Conservation (phyloP, 2,888 invertebrate genomes). For the Isotomurus palustris region DNA sequence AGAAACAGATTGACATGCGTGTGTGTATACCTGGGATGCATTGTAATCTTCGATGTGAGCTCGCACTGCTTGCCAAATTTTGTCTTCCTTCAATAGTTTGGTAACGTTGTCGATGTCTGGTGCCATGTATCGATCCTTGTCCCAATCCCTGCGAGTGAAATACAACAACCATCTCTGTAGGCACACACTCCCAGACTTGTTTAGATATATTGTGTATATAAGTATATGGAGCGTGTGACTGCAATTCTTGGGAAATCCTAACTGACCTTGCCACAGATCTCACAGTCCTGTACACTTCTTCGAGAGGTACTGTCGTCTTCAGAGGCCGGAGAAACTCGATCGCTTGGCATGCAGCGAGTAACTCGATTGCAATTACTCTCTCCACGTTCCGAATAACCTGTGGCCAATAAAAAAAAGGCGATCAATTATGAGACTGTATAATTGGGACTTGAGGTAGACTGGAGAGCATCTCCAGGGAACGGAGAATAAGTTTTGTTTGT, state of each 20-base stretch:
- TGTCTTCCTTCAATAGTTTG: slow-evolving; percentile 53
- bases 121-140: slow-evolving; percentile 61
- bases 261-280: slow-evolving; percentile 54
- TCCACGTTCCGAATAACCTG: slow-evolving; percentile 56
- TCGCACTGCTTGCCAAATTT: slow-evolving; percentile 57
- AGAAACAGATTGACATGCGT: slow-evolving; percentile 1
- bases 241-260: too few species aligned
- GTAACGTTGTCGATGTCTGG: slow-evolving; percentile 61
- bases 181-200: background rate
- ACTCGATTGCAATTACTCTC: slow-evolving; percentile 61
- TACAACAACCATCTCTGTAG: background rate
- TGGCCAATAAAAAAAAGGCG: slow-evolving; percentile 12
- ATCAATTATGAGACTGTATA: background rate
- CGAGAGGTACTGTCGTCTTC: slow-evolving; percentile 60
- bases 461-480: background rate
- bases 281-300: slow-evolving; percentile 60
- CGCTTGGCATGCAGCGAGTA: slow-evolving; percentile 63
- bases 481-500: background rate
- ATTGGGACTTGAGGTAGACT: background rate
- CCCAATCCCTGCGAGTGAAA: slow-evolving; percentile 54
- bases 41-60: slow-evolving; percentile 52
- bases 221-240: background rate
- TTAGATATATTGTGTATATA: slow-evolving; percentile 2
- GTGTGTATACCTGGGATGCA: slow-evolving; percentile 48
- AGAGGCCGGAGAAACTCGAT: slow-evolving; percentile 63